Evolutionary conservation across 2,888 invertebrate genomes (phyloP).

Genomic region (Athetis lepigone): DNA sequence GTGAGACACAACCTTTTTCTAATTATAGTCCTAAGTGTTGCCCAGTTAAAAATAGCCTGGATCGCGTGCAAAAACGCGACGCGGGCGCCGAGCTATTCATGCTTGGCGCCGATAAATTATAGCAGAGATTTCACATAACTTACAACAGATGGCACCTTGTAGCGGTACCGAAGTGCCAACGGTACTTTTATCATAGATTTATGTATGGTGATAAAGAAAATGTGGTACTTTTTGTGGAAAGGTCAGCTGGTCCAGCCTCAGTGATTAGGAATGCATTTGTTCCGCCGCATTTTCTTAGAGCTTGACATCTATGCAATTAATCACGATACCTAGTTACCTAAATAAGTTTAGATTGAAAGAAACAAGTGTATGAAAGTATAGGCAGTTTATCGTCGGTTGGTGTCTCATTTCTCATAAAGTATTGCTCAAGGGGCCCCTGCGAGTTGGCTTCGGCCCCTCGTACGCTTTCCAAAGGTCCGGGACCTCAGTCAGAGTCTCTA

Average conservation of each 20-base stretch:
- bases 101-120: constrained; percentile 56
- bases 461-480: too few relatives aligned
- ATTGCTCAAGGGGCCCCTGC: too few relatives aligned
- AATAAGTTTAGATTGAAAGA: too few relatives aligned
- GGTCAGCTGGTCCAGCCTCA: constrained; percentile 4
- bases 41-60: constrained; percentile 57
- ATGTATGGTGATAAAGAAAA: constrained; percentile 44
- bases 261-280: constrained; percentile 21
- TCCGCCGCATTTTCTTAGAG: neutral
- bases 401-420: too few relatives aligned
- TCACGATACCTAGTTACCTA: neutral
- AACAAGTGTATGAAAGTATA: too few relatives aligned
- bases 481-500: too few relatives aligned
- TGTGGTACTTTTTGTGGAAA: constrained; percentile 26
- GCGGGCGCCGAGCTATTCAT: constrained; percentile 38
- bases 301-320: neutral
- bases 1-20: constrained; percentile 51
- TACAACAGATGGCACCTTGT: constrained; percentile 46
- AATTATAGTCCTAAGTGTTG: constrained; percentile 52
- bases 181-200: constrained; percentile 57
- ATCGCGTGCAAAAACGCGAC: constrained; percentile 61
- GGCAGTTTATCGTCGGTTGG: too few relatives aligned
- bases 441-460: too few relatives aligned
- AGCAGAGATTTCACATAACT: constrained; percentile 52
- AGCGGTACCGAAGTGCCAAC: constrained; percentile 53